Conservation (phyloP, 2,113 vertebrate genomes). For the Muntiacus reevesi region DNA sequence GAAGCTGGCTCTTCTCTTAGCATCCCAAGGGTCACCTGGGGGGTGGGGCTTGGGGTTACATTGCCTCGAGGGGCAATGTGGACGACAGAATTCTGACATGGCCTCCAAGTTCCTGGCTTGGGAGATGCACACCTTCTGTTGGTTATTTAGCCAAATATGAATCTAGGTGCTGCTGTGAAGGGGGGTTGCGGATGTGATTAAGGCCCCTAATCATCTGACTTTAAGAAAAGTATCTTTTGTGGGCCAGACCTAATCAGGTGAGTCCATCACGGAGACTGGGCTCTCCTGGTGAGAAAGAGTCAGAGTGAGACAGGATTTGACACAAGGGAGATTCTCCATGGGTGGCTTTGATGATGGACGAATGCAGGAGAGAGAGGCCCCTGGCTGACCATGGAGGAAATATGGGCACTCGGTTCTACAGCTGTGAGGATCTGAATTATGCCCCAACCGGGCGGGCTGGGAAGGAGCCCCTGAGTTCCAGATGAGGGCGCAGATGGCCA, state of each 20-base stretch:
- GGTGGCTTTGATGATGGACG: neutral
- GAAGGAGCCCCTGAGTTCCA: neutral
- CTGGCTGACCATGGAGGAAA: neutral
- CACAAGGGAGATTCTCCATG: neutral
- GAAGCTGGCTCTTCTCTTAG: neutral
- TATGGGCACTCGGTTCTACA: neutral
- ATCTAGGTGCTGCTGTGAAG: neutral
- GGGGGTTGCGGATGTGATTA: accelerated
- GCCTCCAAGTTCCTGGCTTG: neutral
- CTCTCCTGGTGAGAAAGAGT: neutral
- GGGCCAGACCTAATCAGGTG: neutral
- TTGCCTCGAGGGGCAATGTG: neutral
- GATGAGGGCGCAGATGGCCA: neutral
- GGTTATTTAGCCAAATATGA: neutral
- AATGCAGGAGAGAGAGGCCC: neutral
- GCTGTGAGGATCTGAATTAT: neutral
- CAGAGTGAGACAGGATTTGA: neutral
- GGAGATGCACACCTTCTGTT: neutral
- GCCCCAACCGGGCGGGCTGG: neutral
- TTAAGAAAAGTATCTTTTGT: neutral
- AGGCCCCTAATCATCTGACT: neutral
- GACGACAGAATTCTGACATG: neutral
- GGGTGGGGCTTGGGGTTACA: neutral
- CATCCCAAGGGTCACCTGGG: neutral
- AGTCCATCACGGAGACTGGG: neutral